Percentiles rank a stretch among this genome's conserved stretches.
Evolutionary conservation across 2,113 vertebrate genomes (phyloP).

Genomic region (Lichenostomus cassidix): DNA sequence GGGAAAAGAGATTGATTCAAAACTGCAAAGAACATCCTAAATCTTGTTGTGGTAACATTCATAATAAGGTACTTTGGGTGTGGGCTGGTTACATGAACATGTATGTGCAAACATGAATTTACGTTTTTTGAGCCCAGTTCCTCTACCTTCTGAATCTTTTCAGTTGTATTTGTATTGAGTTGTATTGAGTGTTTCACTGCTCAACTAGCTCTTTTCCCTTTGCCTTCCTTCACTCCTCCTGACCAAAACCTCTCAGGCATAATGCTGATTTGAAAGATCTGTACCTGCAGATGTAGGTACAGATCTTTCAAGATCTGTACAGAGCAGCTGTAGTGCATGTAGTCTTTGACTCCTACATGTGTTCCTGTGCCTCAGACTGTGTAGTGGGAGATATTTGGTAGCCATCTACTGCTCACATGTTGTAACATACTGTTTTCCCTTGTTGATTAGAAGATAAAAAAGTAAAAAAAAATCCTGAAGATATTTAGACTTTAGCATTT

Average conservation of each 20-base stretch:
- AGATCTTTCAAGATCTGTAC: too few relatives aligned
- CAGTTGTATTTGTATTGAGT: neutral
- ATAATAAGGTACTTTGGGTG: neutral
- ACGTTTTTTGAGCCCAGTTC: neutral
- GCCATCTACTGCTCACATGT: fast-evolving
- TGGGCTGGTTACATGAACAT: neutral
- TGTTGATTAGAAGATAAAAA: neutral
- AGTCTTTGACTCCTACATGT: neutral
- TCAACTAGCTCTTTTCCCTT: neutral
- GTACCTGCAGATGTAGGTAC: neutral
- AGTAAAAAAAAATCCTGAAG: neutral
- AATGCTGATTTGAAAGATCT: neutral
- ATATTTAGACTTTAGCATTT: neutral
- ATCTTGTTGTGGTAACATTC: neutral
- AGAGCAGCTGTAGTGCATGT: neutral
- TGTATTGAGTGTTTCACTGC: too few relatives aligned
- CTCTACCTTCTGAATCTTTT: neutral
- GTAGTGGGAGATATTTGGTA: neutral
- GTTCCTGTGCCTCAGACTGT: neutral
- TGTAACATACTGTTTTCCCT: neutral
- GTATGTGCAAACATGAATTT: neutral
- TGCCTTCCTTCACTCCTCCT: neutral
- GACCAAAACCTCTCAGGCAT: neutral
- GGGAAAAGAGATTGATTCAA: neutral
- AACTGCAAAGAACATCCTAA: neutral